These are phyloP conservation scores for Cydia fagiglandana DNA, from an alignment of 1,140 invertebrate species.

Conservation along the genomic window DNA sequence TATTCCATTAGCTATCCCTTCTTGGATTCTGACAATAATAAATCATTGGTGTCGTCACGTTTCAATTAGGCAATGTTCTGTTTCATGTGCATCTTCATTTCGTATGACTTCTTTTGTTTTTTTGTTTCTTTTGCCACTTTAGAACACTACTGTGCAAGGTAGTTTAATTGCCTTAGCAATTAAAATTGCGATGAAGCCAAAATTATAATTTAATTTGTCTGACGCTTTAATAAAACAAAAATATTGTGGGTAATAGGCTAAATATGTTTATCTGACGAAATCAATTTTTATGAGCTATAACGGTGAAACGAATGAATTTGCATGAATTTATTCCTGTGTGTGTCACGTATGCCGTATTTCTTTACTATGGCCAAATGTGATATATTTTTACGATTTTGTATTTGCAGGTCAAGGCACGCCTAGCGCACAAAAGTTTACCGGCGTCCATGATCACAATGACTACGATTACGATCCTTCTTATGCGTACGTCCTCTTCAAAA, in stretches of 20 bases:
- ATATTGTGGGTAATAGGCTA: no score
- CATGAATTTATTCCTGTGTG: neutral
- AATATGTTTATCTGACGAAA: no score
- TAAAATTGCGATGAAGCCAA: neutral
- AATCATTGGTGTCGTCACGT: slow-evolving; percentile 23
- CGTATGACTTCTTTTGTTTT: slow-evolving; percentile 20
- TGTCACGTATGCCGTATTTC: no score
- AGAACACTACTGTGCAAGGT: slow-evolving; percentile 15
- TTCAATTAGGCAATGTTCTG: slow-evolving; percentile 10
- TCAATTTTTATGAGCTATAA: no score
- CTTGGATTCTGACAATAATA: neutral
- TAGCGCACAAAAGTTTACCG: slow-evolving; percentile 45
- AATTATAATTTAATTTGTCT: no score
- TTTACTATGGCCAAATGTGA: no score
- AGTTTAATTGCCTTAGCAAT: slow-evolving; percentile 3
- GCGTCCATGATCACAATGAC: slow-evolving; percentile 66
- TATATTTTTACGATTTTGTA: slow-evolving; percentile 34
- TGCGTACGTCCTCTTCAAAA: slow-evolving; percentile 84
- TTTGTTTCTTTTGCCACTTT: neutral
- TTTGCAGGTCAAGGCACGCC: slow-evolving; percentile 56
- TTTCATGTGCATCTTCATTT: slow-evolving; percentile 16
- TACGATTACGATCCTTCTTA: slow-evolving; percentile 84
- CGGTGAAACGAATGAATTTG: neutral
- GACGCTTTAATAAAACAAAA: no score
- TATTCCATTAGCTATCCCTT: neutral